Percentiles rank a stretch among this genome's conserved stretches.
Evolutionary conservation across 2,797 vertebrate genomes (phyloP).

Genomic region (Distichodus sexfasciatus): DNA sequence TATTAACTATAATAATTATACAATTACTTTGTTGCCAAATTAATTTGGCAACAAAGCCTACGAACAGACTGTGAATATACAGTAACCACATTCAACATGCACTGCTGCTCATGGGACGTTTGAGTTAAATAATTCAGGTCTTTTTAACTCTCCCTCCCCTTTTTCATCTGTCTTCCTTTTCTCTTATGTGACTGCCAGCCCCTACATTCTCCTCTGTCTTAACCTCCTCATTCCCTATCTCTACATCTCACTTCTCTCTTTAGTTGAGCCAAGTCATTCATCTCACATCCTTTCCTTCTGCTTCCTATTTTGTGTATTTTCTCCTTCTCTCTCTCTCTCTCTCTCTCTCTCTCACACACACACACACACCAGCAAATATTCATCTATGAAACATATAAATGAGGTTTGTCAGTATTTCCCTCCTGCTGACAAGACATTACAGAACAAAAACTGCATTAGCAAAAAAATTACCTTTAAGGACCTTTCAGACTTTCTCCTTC

Average conservation of each 20-base stretch:
- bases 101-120: background rate
- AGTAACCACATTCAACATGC: background rate
- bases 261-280: background rate
- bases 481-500: too few relatives aligned
- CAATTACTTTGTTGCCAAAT: too few relatives aligned
- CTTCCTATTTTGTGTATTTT: background rate
- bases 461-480: too few relatives aligned
- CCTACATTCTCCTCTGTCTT: background rate
- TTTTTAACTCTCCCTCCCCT: background rate
- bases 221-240: constrained; percentile 1
- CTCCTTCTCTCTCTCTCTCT: background rate
- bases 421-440: background rate
- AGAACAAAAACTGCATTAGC: background rate
- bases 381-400: background rate
- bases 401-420: background rate
- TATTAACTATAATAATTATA: too few relatives aligned
- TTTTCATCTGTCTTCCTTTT: background rate
- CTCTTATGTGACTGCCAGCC: background rate
- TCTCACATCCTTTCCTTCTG: background rate
- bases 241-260: background rate
- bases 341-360: background rate
- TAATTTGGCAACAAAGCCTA: too few relatives aligned
- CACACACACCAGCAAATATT: background rate
- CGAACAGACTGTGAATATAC: too few relatives aligned
- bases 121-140: background rate